Conservation (phyloP, 2,888 invertebrate species). For the Xestia sexstrigata region DNA sequence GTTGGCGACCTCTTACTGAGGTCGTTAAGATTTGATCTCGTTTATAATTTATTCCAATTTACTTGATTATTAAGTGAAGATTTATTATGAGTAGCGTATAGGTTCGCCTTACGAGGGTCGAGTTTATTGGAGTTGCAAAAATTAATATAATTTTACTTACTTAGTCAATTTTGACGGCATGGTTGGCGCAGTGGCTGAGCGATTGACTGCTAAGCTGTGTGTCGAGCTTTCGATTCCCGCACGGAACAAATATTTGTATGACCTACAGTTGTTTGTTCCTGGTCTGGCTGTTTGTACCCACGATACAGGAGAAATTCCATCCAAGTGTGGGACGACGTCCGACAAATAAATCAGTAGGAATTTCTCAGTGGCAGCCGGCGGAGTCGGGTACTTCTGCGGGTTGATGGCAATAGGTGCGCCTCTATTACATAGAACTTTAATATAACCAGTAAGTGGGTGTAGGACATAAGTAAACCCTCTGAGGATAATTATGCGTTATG, state of each 20-base stretch:
- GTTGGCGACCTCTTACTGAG: constrained; percentile 55
- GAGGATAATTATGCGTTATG: neutral
- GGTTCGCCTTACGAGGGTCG: neutral
- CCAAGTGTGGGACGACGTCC: too few species aligned
- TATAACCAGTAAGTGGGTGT: neutral
- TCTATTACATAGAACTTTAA: neutral
- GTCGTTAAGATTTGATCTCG: constrained; percentile 36
- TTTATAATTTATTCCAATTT: constrained; percentile 35
- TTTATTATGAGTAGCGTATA: constrained; percentile 9
- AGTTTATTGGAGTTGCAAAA: neutral
- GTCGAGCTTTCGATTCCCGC: too few species aligned
- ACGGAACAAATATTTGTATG: too few species aligned
- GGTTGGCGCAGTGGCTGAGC: too few species aligned
- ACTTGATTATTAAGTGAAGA: constrained; percentile 2
- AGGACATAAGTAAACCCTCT: neutral
- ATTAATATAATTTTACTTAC: neutral
- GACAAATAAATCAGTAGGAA: neutral
- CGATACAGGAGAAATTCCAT: too few species aligned
- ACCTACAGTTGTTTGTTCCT: too few species aligned
- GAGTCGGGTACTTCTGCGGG: neutral
- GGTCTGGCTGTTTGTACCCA: too few species aligned
- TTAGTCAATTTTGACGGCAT: neutral
- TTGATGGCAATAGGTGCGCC: neutral
- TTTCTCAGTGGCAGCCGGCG: neutral
- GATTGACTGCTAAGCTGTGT: too few species aligned